Evolutionary conservation across 1,140 invertebrate genomes (phyloP).

Genomic region (Scaptomyza montana): DNA sequence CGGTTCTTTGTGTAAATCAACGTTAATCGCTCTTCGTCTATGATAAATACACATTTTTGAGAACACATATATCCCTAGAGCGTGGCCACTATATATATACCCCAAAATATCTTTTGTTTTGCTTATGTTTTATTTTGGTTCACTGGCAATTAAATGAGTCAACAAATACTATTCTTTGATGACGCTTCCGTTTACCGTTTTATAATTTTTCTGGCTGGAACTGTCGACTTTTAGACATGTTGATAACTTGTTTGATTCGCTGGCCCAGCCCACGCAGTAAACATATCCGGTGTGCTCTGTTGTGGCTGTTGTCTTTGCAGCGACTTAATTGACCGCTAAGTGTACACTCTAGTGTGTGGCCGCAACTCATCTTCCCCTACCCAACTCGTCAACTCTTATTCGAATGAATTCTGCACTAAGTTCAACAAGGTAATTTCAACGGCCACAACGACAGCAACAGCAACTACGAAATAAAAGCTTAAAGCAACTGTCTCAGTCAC

Average conservation of each 20-base stretch:
- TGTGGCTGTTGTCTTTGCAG: conserved; percentile 40
- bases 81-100: no score
- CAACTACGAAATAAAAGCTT: conserved; percentile 31
- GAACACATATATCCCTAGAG: no score
- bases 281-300: conserved; percentile 31
- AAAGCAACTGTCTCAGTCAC: conserved; percentile 23
- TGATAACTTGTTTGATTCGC: conserved; percentile 64
- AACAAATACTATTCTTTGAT: conserved; percentile 33
- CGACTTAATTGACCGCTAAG: conserved; percentile 67
- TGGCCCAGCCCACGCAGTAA: conserved; percentile 9
- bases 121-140: not conserved
- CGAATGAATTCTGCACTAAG: conserved; percentile 68
- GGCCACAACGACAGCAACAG: conserved; percentile 12
- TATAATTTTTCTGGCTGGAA: not conserved
- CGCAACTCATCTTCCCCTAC: not conserved
- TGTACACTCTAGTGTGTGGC: conserved; percentile 26
- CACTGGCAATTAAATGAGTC: conserved; percentile 68
- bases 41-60: no score
- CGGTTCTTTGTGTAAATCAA: no score
- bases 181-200: no score
- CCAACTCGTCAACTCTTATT: conserved; percentile 35
- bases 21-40: no score
- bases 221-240: conserved; percentile 40
- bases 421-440: conserved; percentile 65
- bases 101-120: conserved; percentile 1